phyloP scores from a whole-genome alignment of 2,888 invertebrate species.

The Calameuta pallipes region DNA sequence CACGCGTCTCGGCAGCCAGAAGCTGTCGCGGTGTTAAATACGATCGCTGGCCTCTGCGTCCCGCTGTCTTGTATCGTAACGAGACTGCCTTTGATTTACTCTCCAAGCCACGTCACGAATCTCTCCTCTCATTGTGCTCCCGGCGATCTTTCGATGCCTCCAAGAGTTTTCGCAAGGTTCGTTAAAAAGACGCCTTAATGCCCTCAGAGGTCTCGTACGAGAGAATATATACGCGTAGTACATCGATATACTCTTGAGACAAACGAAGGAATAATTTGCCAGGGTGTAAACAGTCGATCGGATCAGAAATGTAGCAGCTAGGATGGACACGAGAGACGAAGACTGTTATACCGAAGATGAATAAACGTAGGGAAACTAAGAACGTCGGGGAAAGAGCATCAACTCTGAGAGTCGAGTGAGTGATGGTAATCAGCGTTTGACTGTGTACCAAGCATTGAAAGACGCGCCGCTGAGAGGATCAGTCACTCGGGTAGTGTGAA shows the following conservation, averaged over 20 bases:
- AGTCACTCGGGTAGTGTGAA: conserved; percentile 45
- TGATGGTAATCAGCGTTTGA: conserved; percentile 53
- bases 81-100: conserved; percentile 5
- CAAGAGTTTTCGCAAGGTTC: not conserved
- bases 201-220: not conserved
- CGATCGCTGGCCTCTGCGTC: conserved; percentile 51
- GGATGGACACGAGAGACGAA: not conserved
- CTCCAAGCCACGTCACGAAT: not conserved
- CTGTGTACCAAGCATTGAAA: conserved; percentile 45
- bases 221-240: not conserved
- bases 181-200: not conserved
- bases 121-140: not conserved
- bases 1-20: conserved; percentile 48
- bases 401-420: conserved; percentile 19
- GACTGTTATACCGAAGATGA: not conserved
- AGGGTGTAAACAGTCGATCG: not conserved
- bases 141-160: not conserved
- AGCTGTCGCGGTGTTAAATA: conserved; percentile 52
- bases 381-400: not conserved
- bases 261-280: not conserved
- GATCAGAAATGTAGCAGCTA: not conserved
- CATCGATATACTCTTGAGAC: not conserved
- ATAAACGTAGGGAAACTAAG: not conserved
- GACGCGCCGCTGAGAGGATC: conserved; percentile 58
- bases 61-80: conserved; percentile 47